phyloP scores from a whole-genome alignment of 2,797 vertebrate genomes.

The Cirrhinus mrigala region DNA sequence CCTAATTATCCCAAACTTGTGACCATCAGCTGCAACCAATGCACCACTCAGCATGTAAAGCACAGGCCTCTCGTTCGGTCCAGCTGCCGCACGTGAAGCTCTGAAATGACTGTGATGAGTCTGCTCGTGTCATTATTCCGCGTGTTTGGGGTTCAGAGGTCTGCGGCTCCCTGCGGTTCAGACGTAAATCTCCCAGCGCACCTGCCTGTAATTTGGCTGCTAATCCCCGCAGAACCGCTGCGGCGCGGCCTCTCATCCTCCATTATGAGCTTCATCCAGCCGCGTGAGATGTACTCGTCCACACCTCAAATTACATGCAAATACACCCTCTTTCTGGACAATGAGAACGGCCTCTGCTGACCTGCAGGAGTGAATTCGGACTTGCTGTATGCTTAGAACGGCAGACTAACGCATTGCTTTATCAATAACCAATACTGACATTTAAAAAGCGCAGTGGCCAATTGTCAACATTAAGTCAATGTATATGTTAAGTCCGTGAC shows the following conservation, averaged over 20 bases:
- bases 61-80: neutral
- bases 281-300: slow-evolving; percentile 72
- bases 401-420: neutral
- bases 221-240: slow-evolving; percentile 42
- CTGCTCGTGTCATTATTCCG: neutral
- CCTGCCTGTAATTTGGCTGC: slow-evolving; percentile 66
- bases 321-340: slow-evolving; percentile 62
- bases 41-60: neutral
- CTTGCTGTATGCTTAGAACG: neutral
- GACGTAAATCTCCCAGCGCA: slow-evolving; percentile 62
- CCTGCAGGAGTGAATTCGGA: neutral
- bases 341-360: neutral
- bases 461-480: neutral
- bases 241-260: neutral
- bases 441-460: neutral
- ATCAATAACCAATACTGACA: neutral
- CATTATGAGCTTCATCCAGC: slow-evolving; percentile 58
- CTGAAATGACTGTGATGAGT: slow-evolving; percentile 10
- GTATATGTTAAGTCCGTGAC: neutral
- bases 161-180: neutral
- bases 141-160: slow-evolving; percentile 15
- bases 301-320: slow-evolving; percentile 81
- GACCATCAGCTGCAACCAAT: neutral
- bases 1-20: too few species aligned
- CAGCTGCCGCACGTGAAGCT: neutral